Evolutionary conservation across 2,797 vertebrate genomes (phyloP), one percentile per base, ranked within the genome.

Genomic region (Anisognathus igniventris): DNA sequence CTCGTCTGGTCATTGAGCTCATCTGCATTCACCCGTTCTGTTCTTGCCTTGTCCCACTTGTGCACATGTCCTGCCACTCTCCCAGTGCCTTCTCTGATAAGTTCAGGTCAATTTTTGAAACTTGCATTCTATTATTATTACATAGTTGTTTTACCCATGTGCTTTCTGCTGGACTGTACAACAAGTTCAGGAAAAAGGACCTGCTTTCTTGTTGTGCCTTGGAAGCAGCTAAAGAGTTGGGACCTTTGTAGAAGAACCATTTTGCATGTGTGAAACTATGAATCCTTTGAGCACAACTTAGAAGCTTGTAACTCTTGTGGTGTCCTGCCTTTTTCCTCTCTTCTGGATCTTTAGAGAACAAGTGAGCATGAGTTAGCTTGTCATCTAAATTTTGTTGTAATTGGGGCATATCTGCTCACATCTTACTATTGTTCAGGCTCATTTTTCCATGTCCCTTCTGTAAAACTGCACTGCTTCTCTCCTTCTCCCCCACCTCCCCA

Each of bases 41-140:
- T 33, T 86, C 15, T 35, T 92, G 47, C 33, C n/a, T 66, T 53
- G 21, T 67, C 53, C 51, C 6, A 2, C 18, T 82, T 40, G 7
- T 1, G 9, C 5, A 2, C 0, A 0, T 74, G 27, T 23, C 37
- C 57, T 83, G 50, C 45, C 9, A 6, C 11, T 31, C 14, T 73
- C 31, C 6, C 4, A 50, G 30, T 65, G 45, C 35, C 5, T 1
- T 3, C 35, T 72, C 28, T 61, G 51, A 14, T 51, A n/a, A 12
- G 45, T 65, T 81, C 6, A 30, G 71, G 54, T 17, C 10, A 47
- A 6, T 30, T 79, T 93, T 53, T 70, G 33, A 30, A 86, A 30
- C 28, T 40, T 66, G 2, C 1, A 1, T 60, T 86, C 12, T 77
- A 12, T 44, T 23, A 16, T 18, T 50, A 27, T 9, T 39, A 10